phyloP scores from a whole-genome alignment of 2,113 vertebrate species.

The Hirundichthys speculiger region DNA sequence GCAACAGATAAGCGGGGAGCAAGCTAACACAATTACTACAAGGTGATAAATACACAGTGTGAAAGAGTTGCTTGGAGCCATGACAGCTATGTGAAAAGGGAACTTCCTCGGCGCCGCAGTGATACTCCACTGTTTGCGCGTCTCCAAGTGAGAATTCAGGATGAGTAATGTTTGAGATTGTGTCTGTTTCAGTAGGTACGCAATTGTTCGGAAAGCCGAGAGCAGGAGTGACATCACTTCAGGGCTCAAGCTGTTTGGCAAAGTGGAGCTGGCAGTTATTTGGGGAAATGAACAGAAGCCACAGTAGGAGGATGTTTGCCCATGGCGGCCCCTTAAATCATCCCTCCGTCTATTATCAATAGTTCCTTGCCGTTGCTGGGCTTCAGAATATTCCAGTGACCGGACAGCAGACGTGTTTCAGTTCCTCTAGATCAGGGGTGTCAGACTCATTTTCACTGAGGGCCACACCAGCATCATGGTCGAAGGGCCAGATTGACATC shows the following conservation, averaged over 20 bases:
- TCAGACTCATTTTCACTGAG: no score
- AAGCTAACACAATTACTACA: slow-evolving; percentile 21
- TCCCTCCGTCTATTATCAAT: no score
- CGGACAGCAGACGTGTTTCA: no score
- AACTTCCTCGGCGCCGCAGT: not conserved
- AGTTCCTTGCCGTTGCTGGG: no score
- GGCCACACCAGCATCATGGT: no score
- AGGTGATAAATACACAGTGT: slow-evolving; percentile 35
- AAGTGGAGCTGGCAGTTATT: not conserved
- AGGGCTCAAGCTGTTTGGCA: not conserved
- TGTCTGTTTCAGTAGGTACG: not conserved
- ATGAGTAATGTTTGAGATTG: not conserved
- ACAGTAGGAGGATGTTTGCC: no score
- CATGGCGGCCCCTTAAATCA: no score
- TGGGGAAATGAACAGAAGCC: not conserved
- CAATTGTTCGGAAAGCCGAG: not conserved
- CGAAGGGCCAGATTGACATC: no score
- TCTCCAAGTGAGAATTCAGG: not conserved
- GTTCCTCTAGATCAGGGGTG: no score
- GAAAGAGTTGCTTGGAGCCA: slow-evolving; percentile 18
- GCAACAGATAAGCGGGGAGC: slow-evolving; percentile 15
- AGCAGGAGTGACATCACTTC: slow-evolving; percentile 2
- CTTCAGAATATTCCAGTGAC: no score
- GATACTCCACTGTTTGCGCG: slow-evolving; percentile 1
- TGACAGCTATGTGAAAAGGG: slow-evolving; percentile 21